Conservation (phyloP, 2,797 vertebrate species). For the Lacerta bilineata region DNA sequence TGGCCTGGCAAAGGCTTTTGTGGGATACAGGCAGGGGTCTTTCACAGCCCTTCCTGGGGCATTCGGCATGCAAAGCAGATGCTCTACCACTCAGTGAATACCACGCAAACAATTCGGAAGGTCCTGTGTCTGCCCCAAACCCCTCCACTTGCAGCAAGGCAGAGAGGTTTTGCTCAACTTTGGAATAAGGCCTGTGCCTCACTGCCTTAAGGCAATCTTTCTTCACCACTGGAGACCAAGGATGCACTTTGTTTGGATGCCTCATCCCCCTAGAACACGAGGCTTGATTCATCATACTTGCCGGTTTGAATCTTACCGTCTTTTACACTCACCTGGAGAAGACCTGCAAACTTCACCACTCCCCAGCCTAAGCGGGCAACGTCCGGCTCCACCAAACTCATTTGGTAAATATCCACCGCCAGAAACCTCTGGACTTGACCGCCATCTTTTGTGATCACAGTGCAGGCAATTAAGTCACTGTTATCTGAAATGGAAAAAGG, state of each 20-base stretch:
- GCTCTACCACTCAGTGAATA: neutral
- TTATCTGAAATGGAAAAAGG: slow-evolving; percentile 85
- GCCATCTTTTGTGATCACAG: slow-evolving; percentile 94
- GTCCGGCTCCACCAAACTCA: slow-evolving; percentile 98
- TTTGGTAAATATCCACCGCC: slow-evolving; percentile 97
- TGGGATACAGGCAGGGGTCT: too few species aligned
- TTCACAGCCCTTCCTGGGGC: too few species aligned
- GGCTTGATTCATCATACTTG: too few species aligned
- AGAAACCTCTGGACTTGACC: slow-evolving; percentile 95
- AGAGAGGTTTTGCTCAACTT: neutral
- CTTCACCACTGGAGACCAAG: neutral
- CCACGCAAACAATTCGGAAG: neutral
- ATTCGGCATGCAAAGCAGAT: neutral
- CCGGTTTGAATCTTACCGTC: too few species aligned
- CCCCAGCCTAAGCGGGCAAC: slow-evolving; percentile 96
- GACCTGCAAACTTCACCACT: slow-evolving; percentile 97
- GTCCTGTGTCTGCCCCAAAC: neutral
- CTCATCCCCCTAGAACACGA: too few species aligned
- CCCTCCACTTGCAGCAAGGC: too few species aligned
- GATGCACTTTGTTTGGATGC: neutral
- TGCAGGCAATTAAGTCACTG: slow-evolving; percentile 97
- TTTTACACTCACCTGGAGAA: slow-evolving; percentile 87
- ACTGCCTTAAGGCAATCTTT: too few species aligned
- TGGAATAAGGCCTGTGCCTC: neutral
- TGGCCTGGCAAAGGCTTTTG: too few species aligned